These are phyloP conservation scores for Drosophila melanosoma DNA, from an alignment of 2,888 invertebrate species.

Conservation along the genomic window DNA sequence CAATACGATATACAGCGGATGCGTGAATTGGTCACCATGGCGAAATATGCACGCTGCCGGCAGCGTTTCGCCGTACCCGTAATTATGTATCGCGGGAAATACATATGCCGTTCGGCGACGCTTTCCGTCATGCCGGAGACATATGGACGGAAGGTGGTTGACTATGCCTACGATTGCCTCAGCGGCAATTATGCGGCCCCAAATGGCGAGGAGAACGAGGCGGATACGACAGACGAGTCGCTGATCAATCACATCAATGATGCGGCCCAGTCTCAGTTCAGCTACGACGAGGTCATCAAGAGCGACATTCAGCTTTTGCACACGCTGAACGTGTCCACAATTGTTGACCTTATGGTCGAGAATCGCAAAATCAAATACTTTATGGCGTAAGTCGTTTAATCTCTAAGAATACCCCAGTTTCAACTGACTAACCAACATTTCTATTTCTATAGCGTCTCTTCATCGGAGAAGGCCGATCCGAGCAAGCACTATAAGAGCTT, in stretches of 20 bases:
- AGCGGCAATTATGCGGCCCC: slow-evolving; percentile 69
- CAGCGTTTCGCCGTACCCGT: slow-evolving; percentile 92
- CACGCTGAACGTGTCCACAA: slow-evolving; percentile 89
- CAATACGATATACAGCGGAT: slow-evolving; percentile 87
- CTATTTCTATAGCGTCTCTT: slow-evolving; percentile 88
- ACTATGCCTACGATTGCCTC: slow-evolving; percentile 85
- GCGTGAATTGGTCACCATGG: slow-evolving; percentile 88
- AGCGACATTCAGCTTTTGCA: slow-evolving; percentile 90
- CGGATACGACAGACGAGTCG: slow-evolving; percentile 81
- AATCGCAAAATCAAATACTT: slow-evolving; percentile 93
- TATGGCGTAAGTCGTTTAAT: slow-evolving; percentile 88
- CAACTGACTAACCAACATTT: not conserved
- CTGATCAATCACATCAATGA: slow-evolving; percentile 73
- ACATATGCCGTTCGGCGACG: slow-evolving; percentile 91
- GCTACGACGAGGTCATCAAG: slow-evolving; percentile 83
- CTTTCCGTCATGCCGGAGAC: slow-evolving; percentile 91
- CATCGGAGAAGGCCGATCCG: slow-evolving; percentile 93
- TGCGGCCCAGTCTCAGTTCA: slow-evolving; percentile 75
- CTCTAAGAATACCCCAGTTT: not conserved
- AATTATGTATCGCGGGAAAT: slow-evolving; percentile 90
- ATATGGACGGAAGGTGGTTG: slow-evolving; percentile 88
- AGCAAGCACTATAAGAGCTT: slow-evolving; percentile 91
- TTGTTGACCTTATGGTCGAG: slow-evolving; percentile 94
- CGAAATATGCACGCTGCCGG: slow-evolving; percentile 90
- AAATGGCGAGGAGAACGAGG: slow-evolving; percentile 80